phyloP scores from a whole-genome alignment of 2,888 invertebrate genomes.

The Spodoptera picta region DNA sequence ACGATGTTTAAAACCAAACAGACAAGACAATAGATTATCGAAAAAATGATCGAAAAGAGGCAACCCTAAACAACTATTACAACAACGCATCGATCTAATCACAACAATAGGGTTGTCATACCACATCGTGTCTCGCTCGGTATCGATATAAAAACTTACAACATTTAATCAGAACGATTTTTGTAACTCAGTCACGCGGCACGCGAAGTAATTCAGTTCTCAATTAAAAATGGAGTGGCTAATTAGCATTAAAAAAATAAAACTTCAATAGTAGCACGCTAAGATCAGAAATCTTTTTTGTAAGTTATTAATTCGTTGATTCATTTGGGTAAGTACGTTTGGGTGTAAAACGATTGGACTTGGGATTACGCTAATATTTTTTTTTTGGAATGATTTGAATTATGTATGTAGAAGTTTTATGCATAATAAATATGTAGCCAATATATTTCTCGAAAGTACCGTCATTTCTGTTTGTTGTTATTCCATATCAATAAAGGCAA shows the following conservation, averaged over 20 bases:
- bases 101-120: constrained; percentile 51
- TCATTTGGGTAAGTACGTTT: constrained; percentile 24
- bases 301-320: constrained; percentile 25
- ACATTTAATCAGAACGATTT: constrained; percentile 31
- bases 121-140: constrained; percentile 29
- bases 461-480: no score
- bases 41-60: not conserved
- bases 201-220: constrained; percentile 44
- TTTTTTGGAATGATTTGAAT: no score
- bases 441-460: no score
- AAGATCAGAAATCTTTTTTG: constrained; percentile 40
- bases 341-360: constrained; percentile 7
- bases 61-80: constrained; percentile 49
- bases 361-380: no score
- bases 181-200: constrained; percentile 40
- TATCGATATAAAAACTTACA: constrained; percentile 42
- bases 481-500: no score
- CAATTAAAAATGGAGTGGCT: constrained; percentile 38
- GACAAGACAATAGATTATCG: not conserved
- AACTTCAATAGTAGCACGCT: constrained; percentile 27
- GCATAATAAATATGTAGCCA: no score
- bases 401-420: no score
- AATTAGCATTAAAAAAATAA: constrained; percentile 38
- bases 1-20: not conserved
- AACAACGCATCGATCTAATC: constrained; percentile 61